phyloP scores from a whole-genome alignment of 2,888 invertebrate genomes.

The Aphidius colemani region DNA sequence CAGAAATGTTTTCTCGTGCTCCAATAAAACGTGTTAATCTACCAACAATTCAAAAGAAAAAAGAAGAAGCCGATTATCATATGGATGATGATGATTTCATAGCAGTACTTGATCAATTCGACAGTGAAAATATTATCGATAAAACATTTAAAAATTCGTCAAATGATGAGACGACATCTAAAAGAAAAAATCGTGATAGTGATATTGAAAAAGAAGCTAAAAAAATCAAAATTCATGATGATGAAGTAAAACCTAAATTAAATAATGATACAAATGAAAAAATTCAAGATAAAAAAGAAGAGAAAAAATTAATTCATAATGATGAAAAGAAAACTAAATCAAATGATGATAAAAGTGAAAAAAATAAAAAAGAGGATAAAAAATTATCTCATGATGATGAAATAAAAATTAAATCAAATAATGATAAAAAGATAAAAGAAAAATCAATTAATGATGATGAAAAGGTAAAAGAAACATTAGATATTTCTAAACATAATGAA shows the following conservation, averaged over 20 bases:
- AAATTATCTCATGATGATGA: too few relatives aligned
- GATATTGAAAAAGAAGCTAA: conserved; percentile 23
- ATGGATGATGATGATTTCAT: conserved; percentile 73
- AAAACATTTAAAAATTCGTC: conserved; percentile 47
- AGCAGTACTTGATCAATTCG: conserved; percentile 69
- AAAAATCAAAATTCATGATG: conserved; percentile 26
- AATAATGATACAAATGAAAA: conserved; percentile 25
- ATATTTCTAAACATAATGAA: too few relatives aligned
- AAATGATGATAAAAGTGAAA: conserved; percentile 27
- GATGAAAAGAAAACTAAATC: conserved; percentile 32
- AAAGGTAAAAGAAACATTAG: too few relatives aligned
- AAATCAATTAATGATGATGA: too few relatives aligned
- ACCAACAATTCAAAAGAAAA: conserved; percentile 49
- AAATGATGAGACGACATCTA: conserved; percentile 15
- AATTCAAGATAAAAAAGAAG: conserved; percentile 13
- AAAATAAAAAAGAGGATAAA: neutral
- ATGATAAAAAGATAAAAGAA: too few relatives aligned
- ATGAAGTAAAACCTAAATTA: conserved; percentile 31
- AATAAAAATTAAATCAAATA: too few relatives aligned
- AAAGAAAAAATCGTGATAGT: conserved; percentile 24
- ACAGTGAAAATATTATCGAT: conserved; percentile 58
- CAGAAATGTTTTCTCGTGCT: conserved; percentile 66
- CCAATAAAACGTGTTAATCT: conserved; percentile 67
- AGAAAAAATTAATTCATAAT: conserved; percentile 22
- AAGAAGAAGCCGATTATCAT: conserved; percentile 63